Evolutionary conservation across 2,888 invertebrate genomes (phyloP), one percentile per base, ranked within the genome.

Genomic region (Ecdyonurus torrentis): DNA sequence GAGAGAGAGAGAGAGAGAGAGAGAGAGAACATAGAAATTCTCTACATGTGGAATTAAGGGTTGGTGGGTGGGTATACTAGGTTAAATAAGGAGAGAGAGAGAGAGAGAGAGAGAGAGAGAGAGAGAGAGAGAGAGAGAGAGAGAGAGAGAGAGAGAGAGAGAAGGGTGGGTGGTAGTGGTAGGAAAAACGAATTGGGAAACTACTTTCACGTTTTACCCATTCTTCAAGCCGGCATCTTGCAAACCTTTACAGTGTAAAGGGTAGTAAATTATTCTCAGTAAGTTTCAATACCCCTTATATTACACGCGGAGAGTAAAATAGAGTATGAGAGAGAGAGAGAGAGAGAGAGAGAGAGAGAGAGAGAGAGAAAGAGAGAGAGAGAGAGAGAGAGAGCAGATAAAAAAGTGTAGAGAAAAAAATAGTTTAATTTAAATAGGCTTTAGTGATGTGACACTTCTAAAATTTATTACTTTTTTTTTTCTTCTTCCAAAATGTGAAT

Each of bases 391-490:
- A 37, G 15, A 15, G 37, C 15, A 37, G 37, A 37, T 5, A 37
- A 37, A 37, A 37, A 37, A 37, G 15, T 10, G 15, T 10, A 37
- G 15, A 15, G 15, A 10, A 55, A 55, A 55, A 55, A 55, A 55
- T 55, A 55, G 55, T 55, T 55, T 55, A 55, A 55, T 55, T 55
- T 55, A 55, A 55, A 55, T 55, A 22, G 55, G 55, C 55, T 55
- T 37, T 55, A 55, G 7, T 55, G 55, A 55, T 20, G 55, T 55
- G 55, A 55, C 55, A 37, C 15, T 37, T 37, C 5, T 10, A 37
- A 37, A 10, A 10, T 5, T 10, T 37, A 15, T 37, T 37, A 5
- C 15, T 37, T 37, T 37, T 37, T 15, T 10, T 37, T 15, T 37
- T 37, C 37, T 37, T 10, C 5, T 10, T 10, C 5, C 5, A 37